phyloP scores from a whole-genome alignment of 2,888 invertebrate species.

The Lasioglossum lativentre region DNA sequence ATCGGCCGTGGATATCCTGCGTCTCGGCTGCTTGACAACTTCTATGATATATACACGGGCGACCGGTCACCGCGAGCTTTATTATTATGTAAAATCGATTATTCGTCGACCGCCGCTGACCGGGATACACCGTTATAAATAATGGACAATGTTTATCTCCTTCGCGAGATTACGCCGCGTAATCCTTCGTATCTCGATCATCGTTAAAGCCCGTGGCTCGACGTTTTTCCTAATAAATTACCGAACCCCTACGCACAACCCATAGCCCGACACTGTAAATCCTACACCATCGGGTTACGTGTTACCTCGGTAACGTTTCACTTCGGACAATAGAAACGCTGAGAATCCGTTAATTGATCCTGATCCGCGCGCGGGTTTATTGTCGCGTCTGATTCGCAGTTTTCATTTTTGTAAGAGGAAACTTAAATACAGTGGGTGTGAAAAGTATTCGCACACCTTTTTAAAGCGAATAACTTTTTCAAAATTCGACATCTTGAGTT shows the following conservation, averaged over 20 bases:
- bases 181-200: slow-evolving; percentile 48
- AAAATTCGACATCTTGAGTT: too few relatives aligned
- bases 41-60: slow-evolving; percentile 33
- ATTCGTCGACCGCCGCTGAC: slow-evolving; percentile 29
- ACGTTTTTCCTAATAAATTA: slow-evolving; percentile 28
- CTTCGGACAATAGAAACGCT: neutral
- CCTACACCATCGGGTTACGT: neutral
- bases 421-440: too few relatives aligned
- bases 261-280: neutral
- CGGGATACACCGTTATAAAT: slow-evolving; percentile 37
- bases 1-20: slow-evolving; percentile 38
- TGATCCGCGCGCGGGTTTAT: neutral
- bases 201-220: slow-evolving; percentile 24
- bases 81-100: slow-evolving; percentile 58
- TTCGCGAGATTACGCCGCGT: slow-evolving; percentile 48
- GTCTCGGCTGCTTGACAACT: slow-evolving; percentile 34
- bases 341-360: neutral
- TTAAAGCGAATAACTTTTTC: too few relatives aligned
- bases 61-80: slow-evolving; percentile 39
- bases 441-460: too few relatives aligned
- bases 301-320: neutral
- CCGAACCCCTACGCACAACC: neutral
- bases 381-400: neutral
- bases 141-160: slow-evolving; percentile 36
- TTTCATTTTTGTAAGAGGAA: neutral